Percentiles rank a stretch among this genome's conserved stretches.
Evolutionary conservation across 2,113 vertebrate species (phyloP).

Genomic region (Coptodon bakossiorum): DNA sequence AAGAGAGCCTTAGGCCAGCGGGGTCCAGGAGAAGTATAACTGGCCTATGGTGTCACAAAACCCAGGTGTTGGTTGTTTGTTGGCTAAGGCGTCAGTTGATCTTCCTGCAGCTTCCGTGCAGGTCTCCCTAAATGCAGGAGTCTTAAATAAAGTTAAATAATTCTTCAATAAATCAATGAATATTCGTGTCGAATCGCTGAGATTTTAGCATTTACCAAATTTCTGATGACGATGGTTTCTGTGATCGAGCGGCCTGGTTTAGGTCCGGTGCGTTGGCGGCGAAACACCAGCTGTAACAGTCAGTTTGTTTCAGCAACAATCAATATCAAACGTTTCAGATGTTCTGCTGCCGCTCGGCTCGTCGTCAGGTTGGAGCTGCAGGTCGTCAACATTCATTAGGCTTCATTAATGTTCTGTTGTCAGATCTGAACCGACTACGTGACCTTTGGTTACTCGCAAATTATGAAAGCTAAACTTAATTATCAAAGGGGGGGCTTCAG

Average conservation of each 20-base stretch:
- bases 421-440: not conserved
- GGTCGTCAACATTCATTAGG: not conserved
- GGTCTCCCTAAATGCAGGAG: too few species aligned
- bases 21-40: not conserved
- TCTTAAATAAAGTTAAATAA: not conserved
- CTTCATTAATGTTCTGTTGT: not conserved
- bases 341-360: not conserved
- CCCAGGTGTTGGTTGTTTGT: not conserved
- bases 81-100: not conserved
- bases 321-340: not conserved
- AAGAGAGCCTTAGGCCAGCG: accelerated
- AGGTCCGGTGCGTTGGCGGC: not conserved
- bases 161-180: not conserved
- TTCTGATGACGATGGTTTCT: accelerated
- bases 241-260: not conserved
- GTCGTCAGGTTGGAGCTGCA: not conserved
- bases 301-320: not conserved
- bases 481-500: not conserved
- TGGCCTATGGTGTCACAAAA: accelerated
- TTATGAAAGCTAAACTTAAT: not conserved
- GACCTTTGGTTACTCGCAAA: not conserved
- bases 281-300: not conserved
- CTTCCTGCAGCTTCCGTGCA: not conserved
- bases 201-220: too few species aligned
- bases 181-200: not conserved